A percentile compares a stretch with the other conserved stretches of the same genome.
Evolutionary conservation across 2,888 invertebrate genomes (phyloP).

Genomic region (Drosophila sordidapex): DNA sequence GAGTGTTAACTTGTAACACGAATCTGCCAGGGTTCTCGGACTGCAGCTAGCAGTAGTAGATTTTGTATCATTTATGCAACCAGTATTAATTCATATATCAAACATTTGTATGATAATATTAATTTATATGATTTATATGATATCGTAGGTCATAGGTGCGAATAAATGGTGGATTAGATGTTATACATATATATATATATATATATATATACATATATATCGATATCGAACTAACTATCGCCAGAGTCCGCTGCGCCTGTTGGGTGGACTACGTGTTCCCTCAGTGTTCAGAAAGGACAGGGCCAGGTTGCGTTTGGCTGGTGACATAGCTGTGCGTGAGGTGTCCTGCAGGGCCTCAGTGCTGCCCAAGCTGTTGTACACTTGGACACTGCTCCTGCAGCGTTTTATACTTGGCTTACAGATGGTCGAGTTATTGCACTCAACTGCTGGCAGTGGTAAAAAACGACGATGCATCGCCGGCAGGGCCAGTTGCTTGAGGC

Average conservation of each 20-base stretch:
- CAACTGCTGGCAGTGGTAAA: not conserved
- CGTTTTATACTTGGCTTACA: slow-evolving; percentile 8
- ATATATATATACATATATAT: not conserved
- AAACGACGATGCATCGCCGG: slow-evolving; percentile 18
- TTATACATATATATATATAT: too few species aligned
- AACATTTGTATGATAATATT: too few species aligned
- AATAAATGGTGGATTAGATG: too few species aligned
- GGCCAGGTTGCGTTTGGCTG: slow-evolving; percentile 62
- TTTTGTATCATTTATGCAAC: not conserved
- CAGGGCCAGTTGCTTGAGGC: slow-evolving; percentile 37
- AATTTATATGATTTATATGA: not conserved
- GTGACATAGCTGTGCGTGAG: slow-evolving; percentile 38
- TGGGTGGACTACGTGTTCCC: not conserved
- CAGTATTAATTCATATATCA: not conserved
- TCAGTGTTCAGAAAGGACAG: slow-evolving; percentile 53
- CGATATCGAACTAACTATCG: slow-evolving; percentile 2
- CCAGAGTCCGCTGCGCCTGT: slow-evolving; percentile 27
- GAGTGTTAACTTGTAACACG: not conserved
- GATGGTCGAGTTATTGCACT: not conserved
- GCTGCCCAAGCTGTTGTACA: slow-evolving; percentile 62
- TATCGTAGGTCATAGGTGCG: too few species aligned
- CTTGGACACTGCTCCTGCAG: not conserved
- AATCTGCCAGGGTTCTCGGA: not conserved
- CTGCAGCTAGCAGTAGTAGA: not conserved
- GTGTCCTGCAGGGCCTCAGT: slow-evolving; percentile 24